Percentiles rank a stretch among this genome's conserved stretches.
Evolutionary conservation across 2,113 vertebrate species (phyloP).

Genomic region (Tapirus terrestris): DNA sequence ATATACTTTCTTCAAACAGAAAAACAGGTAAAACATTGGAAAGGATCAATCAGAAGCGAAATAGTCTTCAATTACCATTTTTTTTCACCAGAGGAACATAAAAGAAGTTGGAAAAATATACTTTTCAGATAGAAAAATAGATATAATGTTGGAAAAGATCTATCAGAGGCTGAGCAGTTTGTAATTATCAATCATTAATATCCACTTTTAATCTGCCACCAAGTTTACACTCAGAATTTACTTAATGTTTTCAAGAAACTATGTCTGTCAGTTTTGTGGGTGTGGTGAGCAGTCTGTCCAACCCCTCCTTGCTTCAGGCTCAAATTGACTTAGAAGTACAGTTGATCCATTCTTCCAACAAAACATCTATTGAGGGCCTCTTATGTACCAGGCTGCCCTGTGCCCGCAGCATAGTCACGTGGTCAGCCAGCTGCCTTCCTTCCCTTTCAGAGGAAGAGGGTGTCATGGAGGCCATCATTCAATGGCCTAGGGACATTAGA

Average conservation of each 20-base stretch:
- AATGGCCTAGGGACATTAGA: neutral
- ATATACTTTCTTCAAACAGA: slow-evolving; percentile 63
- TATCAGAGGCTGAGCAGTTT: slow-evolving; percentile 75
- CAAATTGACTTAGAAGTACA: neutral
- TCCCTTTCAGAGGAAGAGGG: neutral
- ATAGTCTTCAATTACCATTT: slow-evolving; percentile 71
- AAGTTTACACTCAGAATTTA: slow-evolving; percentile 74
- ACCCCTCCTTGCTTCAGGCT: neutral
- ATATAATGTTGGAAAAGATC: slow-evolving; percentile 64
- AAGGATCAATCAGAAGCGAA: slow-evolving; percentile 62
- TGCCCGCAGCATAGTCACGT: neutral
- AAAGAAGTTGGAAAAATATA: slow-evolving; percentile 74
- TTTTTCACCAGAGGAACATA: slow-evolving; percentile 49
- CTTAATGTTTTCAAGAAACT: slow-evolving; percentile 57
- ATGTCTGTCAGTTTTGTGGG: slow-evolving; percentile 51
- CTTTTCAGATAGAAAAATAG: slow-evolving; percentile 64
- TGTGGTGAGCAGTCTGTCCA: neutral
- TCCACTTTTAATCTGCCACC: slow-evolving; percentile 67
- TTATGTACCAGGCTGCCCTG: neutral
- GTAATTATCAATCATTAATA: slow-evolving; percentile 6
- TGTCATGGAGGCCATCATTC: neutral
- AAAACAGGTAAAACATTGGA: slow-evolving; percentile 70
- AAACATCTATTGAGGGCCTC: neutral
- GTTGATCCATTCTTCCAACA: neutral
- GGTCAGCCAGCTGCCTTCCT: neutral